phyloP scores from a whole-genome alignment of 2,888 invertebrate genomes.

The Plagiodera versicolora region DNA sequence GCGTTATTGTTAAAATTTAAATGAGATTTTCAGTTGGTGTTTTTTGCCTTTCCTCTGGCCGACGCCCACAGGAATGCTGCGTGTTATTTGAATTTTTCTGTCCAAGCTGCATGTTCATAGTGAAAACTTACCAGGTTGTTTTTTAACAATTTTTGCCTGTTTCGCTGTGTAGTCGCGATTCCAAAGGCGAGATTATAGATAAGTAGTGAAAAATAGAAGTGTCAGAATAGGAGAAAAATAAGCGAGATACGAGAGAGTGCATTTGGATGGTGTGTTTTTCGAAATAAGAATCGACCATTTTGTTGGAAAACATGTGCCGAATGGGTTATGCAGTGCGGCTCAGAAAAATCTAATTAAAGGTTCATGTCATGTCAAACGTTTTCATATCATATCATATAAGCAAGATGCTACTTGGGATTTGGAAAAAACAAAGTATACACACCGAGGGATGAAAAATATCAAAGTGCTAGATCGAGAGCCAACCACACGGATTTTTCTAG shows the following conservation, averaged over 20 bases:
- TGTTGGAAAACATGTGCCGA: conserved; percentile 43
- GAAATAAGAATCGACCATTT: conserved; percentile 25
- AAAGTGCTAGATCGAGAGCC: conserved; percentile 6
- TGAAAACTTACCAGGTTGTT: conserved; percentile 58
- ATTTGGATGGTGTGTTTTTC: conserved; percentile 42
- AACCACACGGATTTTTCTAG: not conserved
- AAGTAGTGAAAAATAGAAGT: conserved; percentile 59
- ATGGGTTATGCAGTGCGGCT: conserved; percentile 51
- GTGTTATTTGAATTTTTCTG: conserved; percentile 47
- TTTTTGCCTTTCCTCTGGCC: not conserved
- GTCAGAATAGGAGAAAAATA: conserved; percentile 58
- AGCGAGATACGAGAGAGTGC: conserved; percentile 51
- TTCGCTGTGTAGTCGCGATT: conserved; percentile 58
- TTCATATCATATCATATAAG: conserved; percentile 30
- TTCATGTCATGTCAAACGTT: conserved; percentile 30
- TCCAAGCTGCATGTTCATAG: conserved; percentile 55
- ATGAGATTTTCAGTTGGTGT: too few relatives aligned
- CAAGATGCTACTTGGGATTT: conserved; percentile 53
- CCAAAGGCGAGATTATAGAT: conserved; percentile 57
- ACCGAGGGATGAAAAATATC: conserved; percentile 12
- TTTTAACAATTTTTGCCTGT: conserved; percentile 57
- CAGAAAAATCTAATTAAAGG: conserved; percentile 32
- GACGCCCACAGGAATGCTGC: not conserved
- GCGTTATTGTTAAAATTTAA: too few relatives aligned
- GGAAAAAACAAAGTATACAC: conserved; percentile 25